These are phyloP conservation scores for Listrodromus nycthemerus DNA, from an alignment of 2,888 invertebrate species.

Conservation along the genomic window DNA sequence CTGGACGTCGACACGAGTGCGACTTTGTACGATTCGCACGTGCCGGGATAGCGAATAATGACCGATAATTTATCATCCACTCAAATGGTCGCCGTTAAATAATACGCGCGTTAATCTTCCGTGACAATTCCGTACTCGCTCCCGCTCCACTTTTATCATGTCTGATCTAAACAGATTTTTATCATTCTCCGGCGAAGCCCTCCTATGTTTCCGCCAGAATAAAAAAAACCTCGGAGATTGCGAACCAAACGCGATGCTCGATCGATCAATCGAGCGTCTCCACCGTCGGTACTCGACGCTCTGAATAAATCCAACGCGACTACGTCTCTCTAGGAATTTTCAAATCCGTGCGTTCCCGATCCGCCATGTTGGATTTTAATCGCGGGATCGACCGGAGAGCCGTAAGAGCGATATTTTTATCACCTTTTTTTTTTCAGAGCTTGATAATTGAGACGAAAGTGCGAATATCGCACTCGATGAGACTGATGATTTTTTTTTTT, in stretches of 20 bases:
- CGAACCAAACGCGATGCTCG: slow-evolving; percentile 56
- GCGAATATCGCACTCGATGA: too few species aligned
- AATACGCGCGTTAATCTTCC: slow-evolving; percentile 13
- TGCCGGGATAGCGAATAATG: slow-evolving; percentile 11
- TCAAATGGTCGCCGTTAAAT: neutral
- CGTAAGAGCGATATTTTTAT: neutral
- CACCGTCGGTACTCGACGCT: slow-evolving; percentile 41
- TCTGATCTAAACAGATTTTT: slow-evolving; percentile 29
- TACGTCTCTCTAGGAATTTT: slow-evolving; percentile 28
- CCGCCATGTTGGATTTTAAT: neutral
- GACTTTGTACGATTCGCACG: slow-evolving; percentile 5
- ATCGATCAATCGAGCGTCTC: slow-evolving; percentile 62
- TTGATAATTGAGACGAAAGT: too few species aligned
- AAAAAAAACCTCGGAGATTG: slow-evolving; percentile 38
- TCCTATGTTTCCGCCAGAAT: slow-evolving; percentile 35
- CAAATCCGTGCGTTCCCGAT: slow-evolving; percentile 33
- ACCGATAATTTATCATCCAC: slow-evolving; percentile 24
- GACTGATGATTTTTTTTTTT: too few species aligned
- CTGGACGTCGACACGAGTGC: slow-evolving; percentile 19
- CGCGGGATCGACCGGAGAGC: neutral
- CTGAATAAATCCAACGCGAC: slow-evolving; percentile 50
- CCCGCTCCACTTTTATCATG: neutral
- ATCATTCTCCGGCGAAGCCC: neutral
- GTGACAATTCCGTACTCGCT: neutral
- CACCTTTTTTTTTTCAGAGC: neutral